Base-by-base conservation (phyloP, 2,888 invertebrate genomes). In the Philopedon plagiatum region DNA sequence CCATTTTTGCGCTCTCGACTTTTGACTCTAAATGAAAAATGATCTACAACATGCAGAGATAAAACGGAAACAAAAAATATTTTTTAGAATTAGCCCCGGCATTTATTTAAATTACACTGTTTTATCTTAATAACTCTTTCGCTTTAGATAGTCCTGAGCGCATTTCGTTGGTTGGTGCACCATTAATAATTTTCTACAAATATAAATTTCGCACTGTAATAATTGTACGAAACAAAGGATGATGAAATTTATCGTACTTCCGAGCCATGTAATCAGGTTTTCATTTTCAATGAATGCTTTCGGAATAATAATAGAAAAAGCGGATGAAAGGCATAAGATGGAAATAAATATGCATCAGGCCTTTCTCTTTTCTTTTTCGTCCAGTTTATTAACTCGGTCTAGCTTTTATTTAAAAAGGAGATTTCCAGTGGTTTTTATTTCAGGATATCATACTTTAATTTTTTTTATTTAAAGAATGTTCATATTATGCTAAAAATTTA, bases 261-360 rank as follows among this genome's bases (percentile, higher is more conserved):
- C 76, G 71, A 74, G 76, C 71, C 67, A 75, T 72, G 77, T 77
- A 78, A 80, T 80, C 79, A 78, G 76, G 78, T 78, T 79, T 79
- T 77, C 76, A 73, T 77, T 77, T 74, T 71, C 74, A 66, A 71
- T 71, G 70, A 66, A 71, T 76, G 78, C 78, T 74, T 75, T 72
- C 72, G 68, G 75, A 74, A 76, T 77, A 74, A 76, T 78, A 79
- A 80, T 74, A 61, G 71, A 67, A 61, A 71, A 69, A 61, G 58
- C 32, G 65, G 64, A 73, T 73, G 73, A 73, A 73, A 73, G 54
- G 64, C 69, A 69, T 73, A 73, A 73, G 73, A 69, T 65, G 73
- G 58, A 56, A 73, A 73, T 73, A 73, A 73, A 73, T 73, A 73
- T 73, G 73, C 69, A 65, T 64, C 61, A 58, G 69, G 65, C 60